Evolutionary conservation across 2,888 invertebrate genomes (phyloP), one percentile per base, ranked within the genome.

Genomic region (Brachypalpus laphriformis): DNA sequence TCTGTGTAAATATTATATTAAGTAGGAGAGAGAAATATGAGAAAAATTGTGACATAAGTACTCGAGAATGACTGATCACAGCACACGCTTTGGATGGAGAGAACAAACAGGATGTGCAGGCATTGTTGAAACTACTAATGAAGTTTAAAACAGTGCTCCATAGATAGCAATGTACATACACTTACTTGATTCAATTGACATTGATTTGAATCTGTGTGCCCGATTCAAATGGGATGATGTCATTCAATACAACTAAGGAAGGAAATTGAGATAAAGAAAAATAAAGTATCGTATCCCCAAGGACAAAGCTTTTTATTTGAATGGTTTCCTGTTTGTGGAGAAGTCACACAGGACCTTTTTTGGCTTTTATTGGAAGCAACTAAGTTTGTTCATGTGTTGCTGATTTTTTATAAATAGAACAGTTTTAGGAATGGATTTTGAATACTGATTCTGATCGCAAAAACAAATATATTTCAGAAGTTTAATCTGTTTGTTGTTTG

Each of bases 1-100:
- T 11, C 8, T 63, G 11, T 11, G 63, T 47, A 63, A 63, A 63
- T 63, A 63, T 31, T 63, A n/a, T 20, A 18, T n/a, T 20, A 31
- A 63, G 31, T 6, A 25, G 25, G n/a, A 40, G 4, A 28, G 47
- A 45, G 47, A 63, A 47, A n/a, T 63, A 47, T 31, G 63, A 63
- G 18, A 16, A 45, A 28, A 45, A 63, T 45, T 22, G 2, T 25
- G 61, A 42, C 42, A 28, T 18, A 20, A 20, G n/a, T 37, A 20
- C n/a, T 8, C 16, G 37, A 7, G 6, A 1, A 57, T 59, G 57
- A 40, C 37, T 22, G 37, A 59, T 40, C 16, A 40, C 14, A 20
- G 3, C 9, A 47, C 20, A 11, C 20, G 9, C 11, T 16, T 40
- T 14, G 14, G 40, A 22, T 59, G 14, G 9, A 42, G 16, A 18